A percentile compares a stretch with the other conserved stretches of the same genome.
Conservation (phyloP, 2,113 vertebrate species). For the Castor canadensis region DNA sequence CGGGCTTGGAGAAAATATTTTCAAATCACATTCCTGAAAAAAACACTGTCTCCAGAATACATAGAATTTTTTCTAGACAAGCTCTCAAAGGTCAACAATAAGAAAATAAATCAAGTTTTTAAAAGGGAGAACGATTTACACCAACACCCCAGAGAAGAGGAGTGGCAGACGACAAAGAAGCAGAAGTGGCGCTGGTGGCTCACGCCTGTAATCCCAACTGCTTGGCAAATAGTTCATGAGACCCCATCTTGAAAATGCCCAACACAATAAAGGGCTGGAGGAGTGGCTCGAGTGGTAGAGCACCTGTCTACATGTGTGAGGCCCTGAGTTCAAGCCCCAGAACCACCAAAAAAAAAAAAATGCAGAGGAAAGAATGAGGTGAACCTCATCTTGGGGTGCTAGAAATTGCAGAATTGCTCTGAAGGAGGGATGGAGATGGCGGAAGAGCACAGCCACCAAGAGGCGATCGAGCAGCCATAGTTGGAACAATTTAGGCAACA, state of each 20-base stretch:
- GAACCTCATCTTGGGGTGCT: not conserved
- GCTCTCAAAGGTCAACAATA: not conserved
- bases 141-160: not conserved
- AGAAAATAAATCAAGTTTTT: not conserved
- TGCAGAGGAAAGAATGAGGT: rapidly evolving
- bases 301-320: too few relatives aligned
- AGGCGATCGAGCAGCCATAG: rapidly evolving
- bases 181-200: rapidly evolving
- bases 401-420: too few relatives aligned
- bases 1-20: not conserved
- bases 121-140: not conserved
- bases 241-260: too few relatives aligned
- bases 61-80: not conserved
- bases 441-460: not conserved
- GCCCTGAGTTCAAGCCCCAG: too few relatives aligned
- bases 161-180: too few relatives aligned
- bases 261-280: too few relatives aligned
- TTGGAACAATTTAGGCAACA: not conserved
- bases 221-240: too few relatives aligned
- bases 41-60: too few relatives aligned
- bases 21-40: not conserved
- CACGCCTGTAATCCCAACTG: too few relatives aligned
- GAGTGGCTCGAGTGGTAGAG: too few relatives aligned
- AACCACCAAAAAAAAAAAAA: too few relatives aligned
- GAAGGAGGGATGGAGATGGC: too few relatives aligned